Base-by-base conservation (phyloP, 35 echinoderm and acorn worm genomes). In the Apostichopus parvimensis region DNA sequence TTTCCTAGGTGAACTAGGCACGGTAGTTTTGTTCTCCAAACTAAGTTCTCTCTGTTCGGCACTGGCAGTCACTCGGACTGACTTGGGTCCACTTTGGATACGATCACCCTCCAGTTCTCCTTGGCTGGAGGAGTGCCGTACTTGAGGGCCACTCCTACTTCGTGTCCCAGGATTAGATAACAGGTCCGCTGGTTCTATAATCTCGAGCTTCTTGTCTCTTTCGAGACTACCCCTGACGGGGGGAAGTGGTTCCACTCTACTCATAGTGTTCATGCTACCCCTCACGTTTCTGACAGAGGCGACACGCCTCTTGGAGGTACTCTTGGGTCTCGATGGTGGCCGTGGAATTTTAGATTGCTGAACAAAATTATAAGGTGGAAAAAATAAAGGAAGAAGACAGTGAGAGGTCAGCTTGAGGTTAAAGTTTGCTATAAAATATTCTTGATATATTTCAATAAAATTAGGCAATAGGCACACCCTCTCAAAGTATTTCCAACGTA, bases 301-400 rank as follows among this genome's bases (percentile, higher is more conserved):
- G 15, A 83, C 25, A 60, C 90, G 88, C 80, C 93, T 92, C 53
- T 76, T 90, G 14, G 88, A 88, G 26, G 95, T 80, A 86, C 93
- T 96, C 64, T 93, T 95, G 18, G 96, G 96, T 79, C 94, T 92
- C 56, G 93, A 92, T 13, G 95, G 97, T 82, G 95, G 95, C 89
- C 93, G 80, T 71, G 93, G 92, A 70, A 82, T 90, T 83, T 93
- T 98, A 57, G 91, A 61, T 92, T 98, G 92, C 92, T 93, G 89
- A 4, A 45, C 2, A 45, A 45, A 45, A 45, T 45, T 45, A 45
- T 3, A 45, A 23, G 54, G 65, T 2, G 11, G 5, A 88, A 53
- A 91, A 79, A 79, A 17, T 25, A 25, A 8, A 82, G 26, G 26
- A 28, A 53, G 79, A 84, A 91, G 81, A 84, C 34, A 45, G 34